Base-by-base conservation (phyloP, 2,797 vertebrate species). In the Microctenopoma steveboyesi region DNA sequence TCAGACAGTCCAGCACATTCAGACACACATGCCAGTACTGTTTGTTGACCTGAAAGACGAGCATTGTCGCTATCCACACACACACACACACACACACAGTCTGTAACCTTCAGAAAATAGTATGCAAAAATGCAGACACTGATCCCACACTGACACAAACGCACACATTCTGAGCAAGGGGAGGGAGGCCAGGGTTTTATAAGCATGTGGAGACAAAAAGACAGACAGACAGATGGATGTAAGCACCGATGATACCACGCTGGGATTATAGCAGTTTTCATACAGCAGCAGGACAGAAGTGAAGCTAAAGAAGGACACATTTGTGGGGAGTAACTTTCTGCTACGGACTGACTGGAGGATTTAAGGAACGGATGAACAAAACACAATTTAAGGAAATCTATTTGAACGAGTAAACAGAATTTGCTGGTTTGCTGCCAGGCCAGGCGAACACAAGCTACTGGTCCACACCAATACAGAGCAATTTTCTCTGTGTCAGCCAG, bases 71-170 rank as follows among this genome's bases (percentile, higher is more conserved):
- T 80, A 77, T 74, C 69, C 82, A 78, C 81, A 81, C 22, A 22
- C 22, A 22, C 22, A 22, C 22, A 22, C 22, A 22, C 22, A 22
- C 22, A 81, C 76, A 81, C 72, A 77, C 73, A 70, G 68, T 86
- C 81, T 78, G 66, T 83, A 90, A 92, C 92, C 93, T 93, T 90
- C 88, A 87, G 89, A 92, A 92, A 93, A 90, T 87, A 88, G 82
- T 78, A 92, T 92, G 90, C 87, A 86, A 87, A 89, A 87, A 89
- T 93, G 86, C 90, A 88, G 86, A 89, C 83, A 79, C 76, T 81
- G 85, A 91, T 87, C 88, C 86, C 89, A 87, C 88, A 86, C 77
- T 82, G 72, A 85, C 78, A 77, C 78, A 68, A 57, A 54, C 74
- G 71, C 49, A 40, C 49, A 64, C 53, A 55, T 70, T 69, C 61